Conservation (phyloP, 2,113 vertebrate genomes). For the Turnix velox region DNA sequence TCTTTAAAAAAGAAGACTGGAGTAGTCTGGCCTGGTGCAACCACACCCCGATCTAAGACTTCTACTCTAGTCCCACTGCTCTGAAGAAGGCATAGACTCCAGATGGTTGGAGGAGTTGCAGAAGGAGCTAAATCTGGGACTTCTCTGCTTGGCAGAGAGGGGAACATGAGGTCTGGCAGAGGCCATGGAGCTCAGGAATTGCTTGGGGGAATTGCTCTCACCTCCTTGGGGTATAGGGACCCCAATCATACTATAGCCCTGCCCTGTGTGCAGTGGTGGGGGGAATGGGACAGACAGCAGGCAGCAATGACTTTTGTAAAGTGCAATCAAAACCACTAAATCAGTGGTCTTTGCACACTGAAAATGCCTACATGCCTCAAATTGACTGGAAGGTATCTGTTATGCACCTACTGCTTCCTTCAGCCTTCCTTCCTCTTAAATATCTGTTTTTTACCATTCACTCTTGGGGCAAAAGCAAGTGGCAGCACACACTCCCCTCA, state of each 20-base stretch:
- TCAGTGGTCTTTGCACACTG: neutral
- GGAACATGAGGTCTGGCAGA: neutral
- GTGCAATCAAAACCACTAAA: neutral
- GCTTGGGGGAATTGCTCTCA: neutral
- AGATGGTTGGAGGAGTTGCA: slow-evolving; percentile 39
- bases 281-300: accelerated
- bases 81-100: neutral
- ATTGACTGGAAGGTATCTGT: neutral
- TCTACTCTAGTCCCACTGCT: neutral
- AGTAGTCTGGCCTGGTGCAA: neutral
- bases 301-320: neutral
- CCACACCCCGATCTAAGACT: neutral
- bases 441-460: neutral
- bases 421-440: neutral
- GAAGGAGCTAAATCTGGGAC: neutral
- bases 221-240: neutral
- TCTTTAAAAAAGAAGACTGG: neutral
- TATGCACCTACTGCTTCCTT: neutral
- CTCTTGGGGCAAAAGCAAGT: neutral
- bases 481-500: neutral
- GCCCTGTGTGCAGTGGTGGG: accelerated
- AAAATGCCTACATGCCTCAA: neutral
- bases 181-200: neutral
- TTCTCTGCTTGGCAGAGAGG: neutral
- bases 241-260: accelerated